Conservation (phyloP, 1,140 invertebrate species). For the Aradophagus sp. region DNA sequence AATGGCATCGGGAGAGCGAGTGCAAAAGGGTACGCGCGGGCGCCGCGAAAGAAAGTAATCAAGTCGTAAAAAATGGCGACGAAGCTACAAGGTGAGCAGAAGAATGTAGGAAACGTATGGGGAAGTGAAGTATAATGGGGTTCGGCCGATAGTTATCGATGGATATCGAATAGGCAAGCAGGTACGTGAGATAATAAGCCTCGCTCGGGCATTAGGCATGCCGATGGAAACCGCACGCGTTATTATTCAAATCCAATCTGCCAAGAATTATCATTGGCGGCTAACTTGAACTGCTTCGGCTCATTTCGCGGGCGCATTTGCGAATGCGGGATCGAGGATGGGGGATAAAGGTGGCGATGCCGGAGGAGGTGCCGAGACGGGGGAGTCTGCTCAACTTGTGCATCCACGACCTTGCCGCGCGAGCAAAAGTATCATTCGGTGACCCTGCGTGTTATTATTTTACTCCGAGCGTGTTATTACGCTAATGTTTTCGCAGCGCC, state of each 20-base stretch:
- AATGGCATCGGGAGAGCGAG: neutral
- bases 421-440: constrained; percentile 49
- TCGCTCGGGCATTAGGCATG: constrained; percentile 65
- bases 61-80: constrained; percentile 2
- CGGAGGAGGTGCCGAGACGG: constrained; percentile 57
- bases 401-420: constrained; percentile 51
- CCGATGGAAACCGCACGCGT: constrained; percentile 72
- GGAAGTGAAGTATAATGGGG: constrained; percentile 48
- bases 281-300: constrained; percentile 60
- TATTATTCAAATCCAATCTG: constrained; percentile 75
- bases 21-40: constrained; percentile 2
- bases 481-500: constrained; percentile 40
- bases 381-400: constrained; percentile 31
- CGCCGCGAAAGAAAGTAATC: constrained; percentile 27
- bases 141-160: constrained; percentile 61
- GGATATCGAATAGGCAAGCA: constrained; percentile 68
- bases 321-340: constrained; percentile 51
- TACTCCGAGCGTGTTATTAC: constrained; percentile 47
- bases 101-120: constrained; percentile 36
- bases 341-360: constrained; percentile 40
- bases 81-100: constrained; percentile 17
- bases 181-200: constrained; percentile 74
- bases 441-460: constrained; percentile 51
- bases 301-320: constrained; percentile 66
- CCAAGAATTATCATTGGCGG: constrained; percentile 73